Evolutionary conservation across 1,140 invertebrate species (phyloP).

Genomic region (Cylas formicarius): DNA sequence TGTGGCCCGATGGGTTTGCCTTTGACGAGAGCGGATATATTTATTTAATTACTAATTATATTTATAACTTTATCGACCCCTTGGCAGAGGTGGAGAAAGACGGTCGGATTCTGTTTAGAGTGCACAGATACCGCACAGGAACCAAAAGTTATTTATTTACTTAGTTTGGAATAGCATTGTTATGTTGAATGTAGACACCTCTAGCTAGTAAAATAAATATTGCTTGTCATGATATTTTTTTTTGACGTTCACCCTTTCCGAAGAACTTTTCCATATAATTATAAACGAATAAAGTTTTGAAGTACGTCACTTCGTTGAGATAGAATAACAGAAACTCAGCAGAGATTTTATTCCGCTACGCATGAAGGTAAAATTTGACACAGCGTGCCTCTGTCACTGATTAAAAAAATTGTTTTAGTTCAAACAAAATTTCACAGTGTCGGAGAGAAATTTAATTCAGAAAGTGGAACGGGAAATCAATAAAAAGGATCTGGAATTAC

Average conservation of each 20-base stretch:
- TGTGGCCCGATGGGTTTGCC: constrained; percentile 65
- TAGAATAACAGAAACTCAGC: too few species aligned
- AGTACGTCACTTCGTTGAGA: too few species aligned
- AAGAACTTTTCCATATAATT: too few species aligned
- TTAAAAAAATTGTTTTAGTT: constrained; percentile 16
- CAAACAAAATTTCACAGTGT: constrained; percentile 24
- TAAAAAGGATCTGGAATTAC: constrained; percentile 5
- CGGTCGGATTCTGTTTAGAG: constrained; percentile 35
- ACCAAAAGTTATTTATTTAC: constrained; percentile 60
- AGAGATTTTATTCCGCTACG: too few species aligned
- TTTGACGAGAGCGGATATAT: constrained; percentile 58
- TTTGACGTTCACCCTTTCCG: too few species aligned
- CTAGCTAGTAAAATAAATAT: too few species aligned
- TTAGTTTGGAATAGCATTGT: too few species aligned
- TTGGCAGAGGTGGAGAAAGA: constrained; percentile 17
- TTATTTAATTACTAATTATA: constrained; percentile 57
- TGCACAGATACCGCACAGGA: constrained; percentile 40
- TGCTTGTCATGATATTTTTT: too few species aligned
- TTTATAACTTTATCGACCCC: constrained; percentile 49
- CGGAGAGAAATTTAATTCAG: constrained; percentile 15
- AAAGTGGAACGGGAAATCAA: constrained; percentile 13
- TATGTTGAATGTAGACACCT: too few species aligned
- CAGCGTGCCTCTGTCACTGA: neutral
- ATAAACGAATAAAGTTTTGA: too few species aligned
- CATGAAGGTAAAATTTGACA: constrained; percentile 8